Evolutionary conservation across 1,140 invertebrate genomes (phyloP).

Genomic region (Drosophila repleta): DNA sequence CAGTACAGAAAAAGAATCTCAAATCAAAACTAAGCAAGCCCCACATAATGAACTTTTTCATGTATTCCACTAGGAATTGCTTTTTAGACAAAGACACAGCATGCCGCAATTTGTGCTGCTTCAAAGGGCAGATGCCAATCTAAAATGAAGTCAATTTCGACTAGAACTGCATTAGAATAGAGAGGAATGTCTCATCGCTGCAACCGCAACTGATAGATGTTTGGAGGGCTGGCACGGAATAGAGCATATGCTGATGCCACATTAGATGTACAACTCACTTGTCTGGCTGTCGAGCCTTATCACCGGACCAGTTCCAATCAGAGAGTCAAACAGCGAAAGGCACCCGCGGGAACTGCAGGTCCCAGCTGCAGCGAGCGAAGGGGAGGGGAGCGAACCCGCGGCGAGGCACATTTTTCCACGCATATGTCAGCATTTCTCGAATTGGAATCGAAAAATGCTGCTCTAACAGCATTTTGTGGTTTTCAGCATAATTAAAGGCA

Average conservation of each 20-base stretch:
- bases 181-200: slow-evolving; percentile 7
- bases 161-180: slow-evolving; percentile 15
- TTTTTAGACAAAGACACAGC: slow-evolving; percentile 4
- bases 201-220: slow-evolving; percentile 69
- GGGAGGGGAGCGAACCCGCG: slow-evolving; percentile 31
- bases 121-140: slow-evolving; percentile 58
- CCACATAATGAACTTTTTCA: neutral
- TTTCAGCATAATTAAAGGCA: slow-evolving; percentile 81
- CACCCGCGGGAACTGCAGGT: slow-evolving; percentile 63
- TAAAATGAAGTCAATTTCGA: slow-evolving; percentile 68
- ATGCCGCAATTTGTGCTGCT: slow-evolving; percentile 14
- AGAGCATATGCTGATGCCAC: slow-evolving; percentile 84
- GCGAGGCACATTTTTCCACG: slow-evolving; percentile 54
- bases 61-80: slow-evolving; percentile 12
- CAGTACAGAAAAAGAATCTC: neutral
- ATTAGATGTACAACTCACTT: slow-evolving; percentile 83
- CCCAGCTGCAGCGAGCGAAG: neutral
- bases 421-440: slow-evolving; percentile 82
- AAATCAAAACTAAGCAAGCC: neutral
- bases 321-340: slow-evolving; percentile 73
- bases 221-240: slow-evolving; percentile 47
- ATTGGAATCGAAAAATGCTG: slow-evolving; percentile 78
- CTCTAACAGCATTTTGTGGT: slow-evolving; percentile 82
- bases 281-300: slow-evolving; percentile 58
- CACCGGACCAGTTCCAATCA: slow-evolving; percentile 78